Evolutionary conservation across 2,113 vertebrate species (phyloP).

Genomic region (Paramisgurnus dabryanus): DNA sequence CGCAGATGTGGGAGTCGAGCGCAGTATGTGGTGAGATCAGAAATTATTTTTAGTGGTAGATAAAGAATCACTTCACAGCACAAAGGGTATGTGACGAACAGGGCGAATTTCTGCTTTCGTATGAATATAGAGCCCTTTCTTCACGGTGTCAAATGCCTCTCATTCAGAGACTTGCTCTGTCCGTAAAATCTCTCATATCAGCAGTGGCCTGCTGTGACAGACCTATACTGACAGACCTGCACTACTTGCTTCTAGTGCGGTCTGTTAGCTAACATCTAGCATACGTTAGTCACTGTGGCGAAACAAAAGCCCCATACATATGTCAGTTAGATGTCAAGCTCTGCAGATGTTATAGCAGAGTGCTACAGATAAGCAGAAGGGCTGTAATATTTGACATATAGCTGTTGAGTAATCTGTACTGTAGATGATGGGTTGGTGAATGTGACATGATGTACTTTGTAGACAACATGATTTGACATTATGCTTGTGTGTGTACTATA

Average conservation of each 20-base stretch:
- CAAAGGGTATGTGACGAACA: slow-evolving; percentile 8
- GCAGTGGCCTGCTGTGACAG: slow-evolving; percentile 1
- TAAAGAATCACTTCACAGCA: not conserved
- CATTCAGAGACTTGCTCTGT: slow-evolving; percentile 5
- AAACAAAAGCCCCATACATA: not conserved
- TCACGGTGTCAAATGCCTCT: slow-evolving; percentile 25
- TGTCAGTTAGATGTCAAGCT: slow-evolving; percentile 20
- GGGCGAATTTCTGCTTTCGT: not conserved
- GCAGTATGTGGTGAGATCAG: not conserved
- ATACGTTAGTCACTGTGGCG: slow-evolving; percentile 26
- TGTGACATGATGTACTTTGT: not conserved
- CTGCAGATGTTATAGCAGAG: slow-evolving; percentile 10
- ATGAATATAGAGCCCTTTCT: slow-evolving; percentile 10
- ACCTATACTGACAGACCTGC: slow-evolving; percentile 5
- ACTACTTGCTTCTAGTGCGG: slow-evolving; percentile 16
- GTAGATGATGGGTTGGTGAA: slow-evolving; percentile 9
- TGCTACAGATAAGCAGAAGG: not conserved
- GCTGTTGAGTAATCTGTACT: not conserved
- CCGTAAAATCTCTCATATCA: slow-evolving; percentile 25
- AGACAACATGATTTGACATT: not conserved
- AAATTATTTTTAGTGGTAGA: slow-evolving; percentile 13
- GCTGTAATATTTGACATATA: not conserved
- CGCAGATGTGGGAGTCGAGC: not conserved
- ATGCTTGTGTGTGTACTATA: not conserved
- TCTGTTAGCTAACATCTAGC: not conserved